These are phyloP conservation scores for Magallana ariakensis DNA, from an alignment of 1,140 invertebrate genomes.

Conservation along the genomic window DNA sequence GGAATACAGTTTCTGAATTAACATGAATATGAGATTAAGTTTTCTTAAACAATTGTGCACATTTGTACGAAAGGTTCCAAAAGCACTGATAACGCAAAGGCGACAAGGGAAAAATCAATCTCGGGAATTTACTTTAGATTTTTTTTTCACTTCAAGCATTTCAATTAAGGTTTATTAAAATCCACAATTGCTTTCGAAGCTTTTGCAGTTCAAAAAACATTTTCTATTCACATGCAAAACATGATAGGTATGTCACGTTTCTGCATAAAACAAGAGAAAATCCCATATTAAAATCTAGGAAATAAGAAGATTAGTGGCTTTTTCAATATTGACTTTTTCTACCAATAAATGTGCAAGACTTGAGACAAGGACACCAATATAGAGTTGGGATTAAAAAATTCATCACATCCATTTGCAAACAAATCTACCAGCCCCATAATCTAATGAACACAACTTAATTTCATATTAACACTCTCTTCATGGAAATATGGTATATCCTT, in stretches of 20 bases:
- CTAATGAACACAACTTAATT: too few relatives aligned
- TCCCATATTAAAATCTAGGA: too few relatives aligned
- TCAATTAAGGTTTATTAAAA: constrained; percentile 27
- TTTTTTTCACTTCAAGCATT: constrained; percentile 24
- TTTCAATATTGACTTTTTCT: too few relatives aligned
- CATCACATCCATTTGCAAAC: too few relatives aligned
- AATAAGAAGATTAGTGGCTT: too few relatives aligned
- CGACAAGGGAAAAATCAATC: constrained; percentile 19
- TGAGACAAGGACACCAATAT: too few relatives aligned
- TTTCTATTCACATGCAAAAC: background rate
- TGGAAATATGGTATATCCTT: too few relatives aligned
- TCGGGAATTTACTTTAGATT: constrained; percentile 8
- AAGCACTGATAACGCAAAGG: background rate
- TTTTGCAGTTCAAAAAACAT: constrained; percentile 25
- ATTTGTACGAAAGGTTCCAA: background rate
- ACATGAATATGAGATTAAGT: constrained; percentile 2
- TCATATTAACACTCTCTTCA: too few relatives aligned
- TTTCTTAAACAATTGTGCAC: constrained; percentile 4
- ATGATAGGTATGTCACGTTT: background rate
- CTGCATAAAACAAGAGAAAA: background rate
- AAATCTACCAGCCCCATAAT: too few relatives aligned
- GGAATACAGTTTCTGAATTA: background rate
- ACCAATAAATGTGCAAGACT: too few relatives aligned
- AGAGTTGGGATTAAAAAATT: too few relatives aligned
- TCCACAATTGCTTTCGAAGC: background rate